Evolutionary conservation across 2,113 vertebrate species (phyloP), one percentile per base, ranked within the genome.

Genomic region (Phalacrocorax aristotelis): DNA sequence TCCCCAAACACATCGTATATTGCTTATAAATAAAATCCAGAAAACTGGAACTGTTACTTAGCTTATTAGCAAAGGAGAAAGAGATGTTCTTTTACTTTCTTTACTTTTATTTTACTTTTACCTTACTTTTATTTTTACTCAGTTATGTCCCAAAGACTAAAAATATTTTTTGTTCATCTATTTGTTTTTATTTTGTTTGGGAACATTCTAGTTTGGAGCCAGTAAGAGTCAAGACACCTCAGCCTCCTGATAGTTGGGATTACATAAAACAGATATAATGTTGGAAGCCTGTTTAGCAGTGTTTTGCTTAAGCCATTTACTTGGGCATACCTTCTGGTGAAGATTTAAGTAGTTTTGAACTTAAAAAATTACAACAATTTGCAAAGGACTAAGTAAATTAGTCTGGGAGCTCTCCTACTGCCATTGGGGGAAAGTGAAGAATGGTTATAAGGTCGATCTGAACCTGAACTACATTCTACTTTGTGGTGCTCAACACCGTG

Each of bases 401-500:
- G 10, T 46, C 29, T 91, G 13, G 54, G 25, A 75, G 7, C 40
- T 70, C 34, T 83, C 27, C 13, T 49, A 6, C 8, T 80, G 32
- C 30, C 17, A 10, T 2, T 65, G 13, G 11, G 54, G 42, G 48
- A 55, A 77, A 27, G 10, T 40, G 20, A 76, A 72, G n/a, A 44
- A 29, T 0, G 0, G 3, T 90, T n/a, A 69, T 76, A 83, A 87
- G 8, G 11, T 49, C 27, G 49, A 69, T 74, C n/a, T 81, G 29
- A 38, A 38, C 38, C 38, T 38, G 38, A 38, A 38, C 38, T 38
- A 38, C 38, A 38, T 38, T 38, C 38, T 38, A 38, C 20, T 72
- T 66, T 25, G 15, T 51, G 52, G 26, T 7, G 6, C 12, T 76
- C 16, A 83, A 13, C 8, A 46, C 21, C 0, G 0, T 38, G 23